phyloP scores from a whole-genome alignment of 92 coral and sea anemone species.

The Actinernus sp. region DNA sequence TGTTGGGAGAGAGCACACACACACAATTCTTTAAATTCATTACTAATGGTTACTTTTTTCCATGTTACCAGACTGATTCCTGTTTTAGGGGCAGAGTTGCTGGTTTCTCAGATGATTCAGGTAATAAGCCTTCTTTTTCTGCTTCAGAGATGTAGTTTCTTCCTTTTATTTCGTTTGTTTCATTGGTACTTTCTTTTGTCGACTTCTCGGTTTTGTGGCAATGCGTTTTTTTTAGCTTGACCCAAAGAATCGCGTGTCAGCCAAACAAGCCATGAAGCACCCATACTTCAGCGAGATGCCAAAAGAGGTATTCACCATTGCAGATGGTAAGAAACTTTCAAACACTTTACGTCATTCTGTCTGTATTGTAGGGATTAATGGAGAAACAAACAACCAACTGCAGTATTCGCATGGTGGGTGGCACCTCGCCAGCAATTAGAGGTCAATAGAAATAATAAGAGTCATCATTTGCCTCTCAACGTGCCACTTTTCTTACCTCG shows the following conservation, averaged over 20 bases:
- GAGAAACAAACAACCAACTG: too few relatives aligned
- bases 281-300: conserved; percentile 86
- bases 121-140: conserved; percentile 38
- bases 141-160: neutral
- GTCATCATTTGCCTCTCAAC: too few relatives aligned
- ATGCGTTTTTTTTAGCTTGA: conserved; percentile 55
- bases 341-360: too few relatives aligned
- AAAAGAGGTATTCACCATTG: conserved; percentile 69
- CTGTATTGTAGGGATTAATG: too few relatives aligned
- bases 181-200: neutral
- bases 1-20: too few relatives aligned
- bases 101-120: conserved; percentile 77
- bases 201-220: neutral
- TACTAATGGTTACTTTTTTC: neutral
- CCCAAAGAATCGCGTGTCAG: conserved; percentile 88
- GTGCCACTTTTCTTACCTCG: too few relatives aligned
- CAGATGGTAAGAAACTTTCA: conserved; percentile 73
- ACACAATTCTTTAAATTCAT: too few relatives aligned
- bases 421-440: too few relatives aligned
- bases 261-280: conserved; percentile 75
- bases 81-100: conserved; percentile 71
- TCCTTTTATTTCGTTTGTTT: neutral
- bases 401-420: too few relatives aligned
- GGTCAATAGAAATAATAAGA: too few relatives aligned
- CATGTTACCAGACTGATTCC: conserved; percentile 45